Evolutionary conservation across 1,140 invertebrate genomes (phyloP).

Genomic region (Phymorhynchus buccinoides): DNA sequence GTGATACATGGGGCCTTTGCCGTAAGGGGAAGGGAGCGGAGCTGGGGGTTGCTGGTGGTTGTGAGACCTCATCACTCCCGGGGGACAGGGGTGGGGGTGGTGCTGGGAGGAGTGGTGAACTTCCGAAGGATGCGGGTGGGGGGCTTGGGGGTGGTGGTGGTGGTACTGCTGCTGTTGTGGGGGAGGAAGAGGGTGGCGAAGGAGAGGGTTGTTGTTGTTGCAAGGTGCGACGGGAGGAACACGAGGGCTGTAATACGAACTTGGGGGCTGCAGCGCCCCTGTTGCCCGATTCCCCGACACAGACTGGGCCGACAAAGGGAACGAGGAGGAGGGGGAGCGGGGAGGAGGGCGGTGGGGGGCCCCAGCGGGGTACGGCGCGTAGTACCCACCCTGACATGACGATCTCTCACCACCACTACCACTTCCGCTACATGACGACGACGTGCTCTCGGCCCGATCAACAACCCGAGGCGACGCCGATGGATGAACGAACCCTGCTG

Average conservation of each 20-base stretch:
- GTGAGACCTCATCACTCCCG: not conserved
- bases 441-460: not conserved
- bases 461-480: too few species aligned
- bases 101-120: not conserved
- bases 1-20: conserved; percentile 19
- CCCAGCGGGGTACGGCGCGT: too few species aligned
- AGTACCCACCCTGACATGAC: too few species aligned
- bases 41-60: not conserved
- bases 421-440: not conserved
- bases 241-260: too few species aligned
- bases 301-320: not conserved
- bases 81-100: not conserved
- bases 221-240: too few species aligned
- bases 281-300: too few species aligned
- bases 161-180: conserved; percentile 11
- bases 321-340: not conserved
- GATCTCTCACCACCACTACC: too few species aligned
- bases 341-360: not conserved
- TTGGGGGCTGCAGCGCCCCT: too few species aligned
- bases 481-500: too few species aligned
- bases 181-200: conserved; percentile 9
- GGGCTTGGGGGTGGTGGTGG: not conserved
- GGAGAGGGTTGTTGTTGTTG: too few species aligned
- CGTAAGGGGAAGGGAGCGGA: not conserved
- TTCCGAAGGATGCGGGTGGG: too few species aligned